phyloP scores from a whole-genome alignment of 2,888 invertebrate species.

The Himalopsyche tibetana region DNA sequence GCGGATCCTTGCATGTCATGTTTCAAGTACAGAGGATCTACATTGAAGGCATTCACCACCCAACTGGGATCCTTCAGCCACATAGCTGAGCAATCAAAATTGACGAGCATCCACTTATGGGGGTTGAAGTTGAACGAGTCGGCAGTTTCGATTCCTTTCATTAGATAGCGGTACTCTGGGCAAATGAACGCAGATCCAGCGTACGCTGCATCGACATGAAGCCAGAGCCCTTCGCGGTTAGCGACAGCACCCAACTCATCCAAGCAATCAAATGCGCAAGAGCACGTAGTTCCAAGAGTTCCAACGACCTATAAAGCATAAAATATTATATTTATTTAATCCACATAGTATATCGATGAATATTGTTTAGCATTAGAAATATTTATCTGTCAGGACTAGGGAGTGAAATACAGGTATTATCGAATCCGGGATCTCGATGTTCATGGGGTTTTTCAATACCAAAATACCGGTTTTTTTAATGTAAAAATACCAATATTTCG shows the following conservation, averaged over 20 bases:
- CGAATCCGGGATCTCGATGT: no score
- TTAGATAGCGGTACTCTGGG: slow-evolving; percentile 94
- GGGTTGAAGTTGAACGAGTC: slow-evolving; percentile 99
- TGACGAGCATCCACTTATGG: slow-evolving; percentile 99
- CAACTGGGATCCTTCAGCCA: slow-evolving; percentile 94
- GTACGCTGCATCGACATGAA: slow-evolving; percentile 98
- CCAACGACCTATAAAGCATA: slow-evolving; percentile 81
- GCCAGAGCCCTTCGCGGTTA: slow-evolving; percentile 86
- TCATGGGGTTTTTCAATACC: no score
- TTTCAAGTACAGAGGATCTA: slow-evolving; percentile 97
- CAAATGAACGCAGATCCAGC: slow-evolving; percentile 98
- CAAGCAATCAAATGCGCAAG: slow-evolving; percentile 94
- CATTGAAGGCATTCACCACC: slow-evolving; percentile 96
- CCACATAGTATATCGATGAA: no score
- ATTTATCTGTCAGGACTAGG: no score
- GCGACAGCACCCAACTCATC: slow-evolving; percentile 95
- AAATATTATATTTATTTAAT: slow-evolving; percentile 3
- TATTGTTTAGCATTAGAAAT: no score
- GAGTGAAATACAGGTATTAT: no score
- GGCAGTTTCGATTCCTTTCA: slow-evolving; percentile 92
- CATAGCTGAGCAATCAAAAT: slow-evolving; percentile 99
- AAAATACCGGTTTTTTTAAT: no score
- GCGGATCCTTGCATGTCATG: slow-evolving; percentile 94
- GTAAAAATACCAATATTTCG: no score
- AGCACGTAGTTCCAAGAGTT: slow-evolving; percentile 97